Percentiles rank a stretch among this genome's conserved stretches.
Evolutionary conservation across 2,888 invertebrate genomes (phyloP).

Genomic region (Timandra comae): DNA sequence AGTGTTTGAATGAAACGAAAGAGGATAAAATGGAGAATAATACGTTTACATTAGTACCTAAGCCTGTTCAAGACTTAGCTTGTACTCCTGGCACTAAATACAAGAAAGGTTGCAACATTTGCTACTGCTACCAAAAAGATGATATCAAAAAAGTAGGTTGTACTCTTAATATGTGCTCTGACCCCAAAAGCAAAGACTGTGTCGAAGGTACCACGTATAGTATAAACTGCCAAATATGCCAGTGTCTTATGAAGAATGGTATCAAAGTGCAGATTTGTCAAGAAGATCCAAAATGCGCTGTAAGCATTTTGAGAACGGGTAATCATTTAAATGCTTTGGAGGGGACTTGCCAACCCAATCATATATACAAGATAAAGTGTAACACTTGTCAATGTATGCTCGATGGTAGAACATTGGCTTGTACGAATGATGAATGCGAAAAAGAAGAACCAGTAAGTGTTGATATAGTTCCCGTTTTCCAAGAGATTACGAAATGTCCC

Average conservation of each 20-base stretch:
- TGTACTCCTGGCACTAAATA: slow-evolving; percentile 44
- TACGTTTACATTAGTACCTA: neutral
- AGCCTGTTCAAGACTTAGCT: slow-evolving; percentile 26
- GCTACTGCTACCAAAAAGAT: slow-evolving; percentile 36
- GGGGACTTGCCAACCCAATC: slow-evolving; percentile 54
- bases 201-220: slow-evolving; percentile 37
- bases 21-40: too few relatives aligned
- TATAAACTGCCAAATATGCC: slow-evolving; percentile 43
- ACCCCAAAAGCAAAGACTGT: slow-evolving; percentile 22
- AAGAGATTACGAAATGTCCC: slow-evolving; percentile 34
- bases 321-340: too few relatives aligned
- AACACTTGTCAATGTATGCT: slow-evolving; percentile 48
- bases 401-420: slow-evolving; percentile 42
- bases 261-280: slow-evolving; percentile 37
- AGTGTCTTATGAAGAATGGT: slow-evolving; percentile 27
- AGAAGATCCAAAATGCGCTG: slow-evolving; percentile 19
- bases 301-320: too few relatives aligned
- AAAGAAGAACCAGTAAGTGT: slow-evolving; percentile 24
- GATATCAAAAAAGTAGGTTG: slow-evolving; percentile 54
- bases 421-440: slow-evolving; percentile 36
- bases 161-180: slow-evolving; percentile 42
- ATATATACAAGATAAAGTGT: slow-evolving; percentile 41
- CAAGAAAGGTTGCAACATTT: slow-evolving; percentile 47
- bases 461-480: slow-evolving; percentile 44
- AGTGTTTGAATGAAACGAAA: too few relatives aligned